A percentile compares a stretch with the other conserved stretches of the same genome.
Evolutionary conservation across 2,113 vertebrate species (phyloP).

Genomic region (Bubo scandiacus): DNA sequence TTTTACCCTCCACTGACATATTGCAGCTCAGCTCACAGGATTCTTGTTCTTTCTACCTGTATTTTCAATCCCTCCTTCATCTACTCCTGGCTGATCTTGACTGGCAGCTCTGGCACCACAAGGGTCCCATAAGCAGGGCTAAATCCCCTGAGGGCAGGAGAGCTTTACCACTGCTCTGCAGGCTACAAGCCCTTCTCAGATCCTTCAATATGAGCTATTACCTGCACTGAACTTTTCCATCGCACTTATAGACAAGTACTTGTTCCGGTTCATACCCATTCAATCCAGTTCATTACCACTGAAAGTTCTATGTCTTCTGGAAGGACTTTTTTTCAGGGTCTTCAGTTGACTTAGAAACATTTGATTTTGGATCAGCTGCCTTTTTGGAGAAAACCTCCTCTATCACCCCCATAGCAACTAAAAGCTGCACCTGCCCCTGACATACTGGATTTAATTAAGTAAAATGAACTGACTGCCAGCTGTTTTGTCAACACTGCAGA

Average conservation of each 20-base stretch:
- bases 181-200: not conserved
- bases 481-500: not conserved
- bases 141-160: rapidly evolving
- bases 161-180: not conserved
- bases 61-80: not conserved
- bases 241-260: rapidly evolving
- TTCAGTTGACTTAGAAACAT: not conserved
- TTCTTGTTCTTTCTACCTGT: not conserved
- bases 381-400: not conserved
- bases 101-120: not conserved
- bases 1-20: not conserved
- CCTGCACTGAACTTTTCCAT: not conserved
- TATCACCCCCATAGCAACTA: not conserved
- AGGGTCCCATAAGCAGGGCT: not conserved
- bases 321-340: not conserved
- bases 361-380: not conserved
- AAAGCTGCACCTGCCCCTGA: not conserved
- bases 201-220: not conserved
- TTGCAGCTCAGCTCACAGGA: not conserved
- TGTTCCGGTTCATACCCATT: not conserved
- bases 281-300: not conserved
- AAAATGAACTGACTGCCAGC: not conserved
- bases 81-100: not conserved
- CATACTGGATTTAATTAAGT: not conserved
- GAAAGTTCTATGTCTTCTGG: not conserved